Evolutionary conservation across 2,113 vertebrate species (phyloP), one percentile per base, ranked within the genome.

Genomic region (Pontoporia blainvillei): DNA sequence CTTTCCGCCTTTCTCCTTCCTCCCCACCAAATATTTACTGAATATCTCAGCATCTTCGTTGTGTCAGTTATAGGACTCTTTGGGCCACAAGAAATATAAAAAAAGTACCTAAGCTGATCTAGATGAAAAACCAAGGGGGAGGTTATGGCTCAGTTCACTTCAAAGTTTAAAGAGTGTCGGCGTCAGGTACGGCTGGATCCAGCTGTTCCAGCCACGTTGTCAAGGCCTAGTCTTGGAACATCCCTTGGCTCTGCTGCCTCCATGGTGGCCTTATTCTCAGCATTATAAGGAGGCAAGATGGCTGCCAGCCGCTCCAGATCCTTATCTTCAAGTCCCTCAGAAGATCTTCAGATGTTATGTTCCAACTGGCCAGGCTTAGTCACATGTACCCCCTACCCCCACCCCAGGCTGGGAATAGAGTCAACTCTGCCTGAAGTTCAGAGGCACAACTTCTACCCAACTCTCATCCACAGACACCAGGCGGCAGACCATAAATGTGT

Each of bases 171-270:
- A 34, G 41, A 76, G 52, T 72, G 4, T 81, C 66, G 18, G 66
- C 76, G 91, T 96, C 93, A 96, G 88, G 46, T 79, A 13, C 11
- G 69, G 82, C 90, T 93, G 72, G 73, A 95, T 84, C 78, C 39
- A 95, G 86, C 44, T 17, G 2, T 59, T 69, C 21, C 69, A 31
- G 52, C 2, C 2, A 1, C 5, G 3, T 15, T 21, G 13, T 59
- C 25, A 59, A 75, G 39, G 39, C 18, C 8, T 7, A 12, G 54
- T 76, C 59, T 94, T 29, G 61, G 82, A 75, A 12, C 2, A 41
- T 41, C 39, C 59, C 11, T 92, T 6, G 5, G 14, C 13, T 79
- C 36, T 61, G 9, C 9, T 36, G 18, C 52, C 34, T 88, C 29
- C 44, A 5, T 0, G 18, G 5, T 31, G n/a, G 67, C 18, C 79